These are phyloP conservation scores for Mustela nigripes DNA, from an alignment of 2,113 vertebrate species.

Conservation along the genomic window DNA sequence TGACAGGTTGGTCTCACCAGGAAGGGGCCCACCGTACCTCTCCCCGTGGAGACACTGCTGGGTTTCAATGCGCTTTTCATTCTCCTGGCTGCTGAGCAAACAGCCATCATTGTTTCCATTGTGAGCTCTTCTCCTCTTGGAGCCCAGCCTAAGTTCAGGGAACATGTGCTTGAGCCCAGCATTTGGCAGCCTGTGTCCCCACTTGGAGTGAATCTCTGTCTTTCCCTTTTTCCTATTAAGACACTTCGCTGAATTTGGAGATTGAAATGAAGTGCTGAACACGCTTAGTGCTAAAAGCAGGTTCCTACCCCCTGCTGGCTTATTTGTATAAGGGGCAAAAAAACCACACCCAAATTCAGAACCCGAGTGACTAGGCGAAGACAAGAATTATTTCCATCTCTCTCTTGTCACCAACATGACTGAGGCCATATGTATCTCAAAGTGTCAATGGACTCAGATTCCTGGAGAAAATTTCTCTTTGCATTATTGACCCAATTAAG, in stretches of 20 bases:
- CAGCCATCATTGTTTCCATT: slow-evolving; percentile 57
- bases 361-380: background rate
- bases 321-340: background rate
- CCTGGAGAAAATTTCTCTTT: slow-evolving; percentile 35
- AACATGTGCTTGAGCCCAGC: slow-evolving; percentile 1
- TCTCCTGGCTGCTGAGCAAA: slow-evolving; percentile 65
- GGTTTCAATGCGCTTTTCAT: slow-evolving; percentile 73
- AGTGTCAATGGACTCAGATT: background rate
- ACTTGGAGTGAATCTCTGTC: slow-evolving; percentile 55
- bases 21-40: background rate
- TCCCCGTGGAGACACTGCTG: background rate
- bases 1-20: slow-evolving; percentile 16
- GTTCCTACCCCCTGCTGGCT: background rate
- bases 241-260: background rate
- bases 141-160: slow-evolving; percentile 45
- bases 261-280: slow-evolving; percentile 13
- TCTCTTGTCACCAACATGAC: background rate
- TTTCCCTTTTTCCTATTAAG: slow-evolving; percentile 41
- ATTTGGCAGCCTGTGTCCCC: slow-evolving; percentile 57
- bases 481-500: background rate
- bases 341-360: background rate
- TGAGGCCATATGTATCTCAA: background rate
- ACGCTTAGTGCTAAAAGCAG: slow-evolving; percentile 23
- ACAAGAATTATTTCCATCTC: background rate
- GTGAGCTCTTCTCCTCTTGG: background rate